phyloP scores from a whole-genome alignment of 2,797 vertebrate genomes.

The Melanotaenia trifasciata region DNA sequence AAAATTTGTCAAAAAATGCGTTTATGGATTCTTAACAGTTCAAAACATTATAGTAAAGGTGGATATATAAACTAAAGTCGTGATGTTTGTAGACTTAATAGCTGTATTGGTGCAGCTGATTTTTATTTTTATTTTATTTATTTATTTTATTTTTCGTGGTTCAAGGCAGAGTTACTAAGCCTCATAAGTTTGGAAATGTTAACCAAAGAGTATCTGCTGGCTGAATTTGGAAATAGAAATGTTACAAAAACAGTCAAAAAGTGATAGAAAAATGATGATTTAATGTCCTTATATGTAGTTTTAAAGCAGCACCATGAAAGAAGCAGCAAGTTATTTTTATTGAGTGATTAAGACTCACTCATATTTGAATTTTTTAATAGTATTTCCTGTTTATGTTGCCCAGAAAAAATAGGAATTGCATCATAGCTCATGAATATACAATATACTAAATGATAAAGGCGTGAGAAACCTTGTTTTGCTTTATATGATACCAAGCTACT shows the following conservation, averaged over 20 bases:
- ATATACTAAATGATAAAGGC: constrained; percentile 40
- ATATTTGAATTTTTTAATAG: constrained; percentile 12
- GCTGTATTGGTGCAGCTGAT: background rate
- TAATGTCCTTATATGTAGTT: background rate
- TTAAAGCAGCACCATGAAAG: background rate
- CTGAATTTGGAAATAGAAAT: constrained; percentile 13
- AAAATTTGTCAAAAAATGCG: constrained; percentile 55
- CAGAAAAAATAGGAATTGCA: constrained; percentile 24
- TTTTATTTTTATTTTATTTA: background rate
- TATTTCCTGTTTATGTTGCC: constrained; percentile 18
- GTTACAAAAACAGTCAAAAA: background rate
- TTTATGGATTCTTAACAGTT: constrained; percentile 18
- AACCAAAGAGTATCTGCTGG: constrained; percentile 7
- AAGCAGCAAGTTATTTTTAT: constrained; percentile 41
- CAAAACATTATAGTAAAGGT: constrained; percentile 9
- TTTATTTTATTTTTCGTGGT: constrained; percentile 11
- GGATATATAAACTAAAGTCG: background rate
- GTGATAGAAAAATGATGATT: constrained; percentile 8
- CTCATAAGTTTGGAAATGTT: constrained; percentile 34
- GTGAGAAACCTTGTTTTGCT: constrained; percentile 34
- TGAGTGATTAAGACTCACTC: constrained; percentile 46
- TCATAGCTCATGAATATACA: constrained; percentile 30
- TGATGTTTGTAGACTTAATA: background rate
- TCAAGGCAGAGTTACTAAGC: background rate
- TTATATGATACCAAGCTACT: constrained; percentile 33